Base-by-base conservation (phyloP, 2,113 vertebrate genomes). In the Bostrychus sinensis region DNA sequence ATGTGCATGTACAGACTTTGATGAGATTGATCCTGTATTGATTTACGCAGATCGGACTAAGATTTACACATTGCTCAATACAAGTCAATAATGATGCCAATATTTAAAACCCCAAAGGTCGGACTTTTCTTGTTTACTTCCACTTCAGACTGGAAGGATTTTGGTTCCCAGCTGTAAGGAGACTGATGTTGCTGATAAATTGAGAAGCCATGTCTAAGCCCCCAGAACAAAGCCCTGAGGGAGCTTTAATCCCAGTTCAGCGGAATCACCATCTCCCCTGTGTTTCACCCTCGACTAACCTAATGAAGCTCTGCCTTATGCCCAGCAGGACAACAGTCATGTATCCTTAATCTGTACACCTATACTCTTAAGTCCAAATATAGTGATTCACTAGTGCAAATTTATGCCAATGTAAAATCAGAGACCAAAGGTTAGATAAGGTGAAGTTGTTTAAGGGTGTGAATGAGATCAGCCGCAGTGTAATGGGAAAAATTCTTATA, bases 181-280 rank as follows among this genome's bases (percentile, higher is more conserved):
- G 46, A 36, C 64, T 62, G 53, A 53, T 66, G 70, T 53, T 42
- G 36, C 38, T 51, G 53, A 54, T 58, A 65, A 70, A 70, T 22
- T 25, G 11, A 48, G 19, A 41, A 51, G 45, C 62, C 70, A 67
- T 72, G 75, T 72, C 70, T 62, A 9, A 66, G 56, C 19, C 43
- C 57, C 38, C 51, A 57, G 57, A 68, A 79, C 75, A 78, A 78
- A 82, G 41, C 41, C 61, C 26, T 34, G 48, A n/a, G 78, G 71
- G 53, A 46, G 22, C n/a, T 28, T 2, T 23, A 51, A 56, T 38
- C 43, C 59, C 32, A 36, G 51, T 50, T 36, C 53, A 25, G 16
- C 45, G 9, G 20, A 54, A n/a, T 25, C 20, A 26, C 17, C 22
- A 1, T 26, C 7, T 55, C 70, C 50, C 71, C 59, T 69, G 55